Evolutionary conservation across 2,113 vertebrate species (phyloP), one percentile per base, ranked within the genome.

Genomic region (Otocyon megalotis): DNA sequence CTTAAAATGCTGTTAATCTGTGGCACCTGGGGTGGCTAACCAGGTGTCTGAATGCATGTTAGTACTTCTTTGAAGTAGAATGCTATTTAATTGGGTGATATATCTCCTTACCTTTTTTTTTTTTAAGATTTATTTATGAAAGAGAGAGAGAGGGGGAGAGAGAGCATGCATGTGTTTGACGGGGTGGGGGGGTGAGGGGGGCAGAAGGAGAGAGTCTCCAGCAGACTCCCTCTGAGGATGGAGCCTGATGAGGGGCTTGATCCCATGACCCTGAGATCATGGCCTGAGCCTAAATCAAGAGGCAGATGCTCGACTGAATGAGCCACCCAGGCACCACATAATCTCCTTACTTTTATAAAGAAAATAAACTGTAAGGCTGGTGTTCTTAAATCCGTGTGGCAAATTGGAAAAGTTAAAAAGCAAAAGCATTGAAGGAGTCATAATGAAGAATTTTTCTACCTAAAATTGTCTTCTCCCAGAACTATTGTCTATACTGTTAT

Each of bases 391-490:
- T 80, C 12, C 60, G 1, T 71, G 37, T 53, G 62, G 50, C 30
- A 93, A 87, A 80, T 53, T 53, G 2, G 26, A 95, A 43, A 80
- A 80, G 3, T 92, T 88, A 95, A 76, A 93, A 94, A 89, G 28
- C 22, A 95, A 90, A 84, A 54, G 0, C 6, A 56, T n/a, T 37
- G 3, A 88, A 76, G 26, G n/a, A 81, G 30, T 43, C 65, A 88
- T 32, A 83, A 89, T 62, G 37, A 92, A 92, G 8, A 35, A 60
- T 2, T n/a, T 76, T 86, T 92, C 17, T 80, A 32, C 16, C 4
- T 77, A 80, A 87, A 94, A 32, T 8, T 82, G n/a, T 71, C 12
- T 58, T 77, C 17, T 92, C 10, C 37, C 14, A 50, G 30, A 74
- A 8, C 24, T n/a, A 43, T 22, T 58, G 2, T 71, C 20, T 89